These are phyloP conservation scores for Drosophila setifemur DNA, from an alignment of 1,140 invertebrate species.

Conservation along the genomic window DNA sequence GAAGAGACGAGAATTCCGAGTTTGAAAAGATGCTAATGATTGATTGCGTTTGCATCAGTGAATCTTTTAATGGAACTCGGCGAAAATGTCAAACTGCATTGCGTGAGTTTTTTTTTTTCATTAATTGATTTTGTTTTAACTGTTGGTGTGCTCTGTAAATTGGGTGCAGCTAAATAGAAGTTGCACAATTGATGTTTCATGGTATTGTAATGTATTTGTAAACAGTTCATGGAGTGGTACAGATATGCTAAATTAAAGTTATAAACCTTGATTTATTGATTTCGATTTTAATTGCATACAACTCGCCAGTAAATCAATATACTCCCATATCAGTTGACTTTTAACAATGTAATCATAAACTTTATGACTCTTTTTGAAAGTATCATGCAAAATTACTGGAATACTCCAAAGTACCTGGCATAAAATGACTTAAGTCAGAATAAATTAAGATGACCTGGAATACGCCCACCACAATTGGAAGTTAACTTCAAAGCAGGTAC, in stretches of 20 bases:
- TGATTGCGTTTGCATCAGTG: conserved; percentile 63
- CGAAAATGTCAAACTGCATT: conserved; percentile 60
- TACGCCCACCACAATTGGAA: background rate
- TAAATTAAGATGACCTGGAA: conserved; percentile 1
- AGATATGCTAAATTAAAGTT: no score
- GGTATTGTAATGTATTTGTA: no score
- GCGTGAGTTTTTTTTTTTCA: conserved; percentile 49
- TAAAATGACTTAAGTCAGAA: conserved; percentile 19
- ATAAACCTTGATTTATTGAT: background rate
- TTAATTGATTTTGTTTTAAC: conserved; percentile 29
- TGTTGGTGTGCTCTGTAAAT: conserved; percentile 19
- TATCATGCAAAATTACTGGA: conserved; percentile 12
- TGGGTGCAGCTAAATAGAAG: conserved; percentile 35
- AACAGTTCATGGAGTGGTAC: no score
- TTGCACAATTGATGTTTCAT: no score
- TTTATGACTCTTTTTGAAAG: conserved; percentile 8
- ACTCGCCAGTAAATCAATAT: background rate
- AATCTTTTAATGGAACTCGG: conserved; percentile 6
- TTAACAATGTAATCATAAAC: conserved; percentile 7
- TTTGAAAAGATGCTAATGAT: conserved; percentile 67
- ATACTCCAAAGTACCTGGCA: conserved; percentile 31
- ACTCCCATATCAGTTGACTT: background rate
- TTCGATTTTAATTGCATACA: no score
- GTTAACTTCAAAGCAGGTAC: conserved; percentile 32
- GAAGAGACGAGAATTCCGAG: conserved; percentile 60